Conservation (phyloP, 1,140 invertebrate species). For the Palaemon carinicauda region DNA sequence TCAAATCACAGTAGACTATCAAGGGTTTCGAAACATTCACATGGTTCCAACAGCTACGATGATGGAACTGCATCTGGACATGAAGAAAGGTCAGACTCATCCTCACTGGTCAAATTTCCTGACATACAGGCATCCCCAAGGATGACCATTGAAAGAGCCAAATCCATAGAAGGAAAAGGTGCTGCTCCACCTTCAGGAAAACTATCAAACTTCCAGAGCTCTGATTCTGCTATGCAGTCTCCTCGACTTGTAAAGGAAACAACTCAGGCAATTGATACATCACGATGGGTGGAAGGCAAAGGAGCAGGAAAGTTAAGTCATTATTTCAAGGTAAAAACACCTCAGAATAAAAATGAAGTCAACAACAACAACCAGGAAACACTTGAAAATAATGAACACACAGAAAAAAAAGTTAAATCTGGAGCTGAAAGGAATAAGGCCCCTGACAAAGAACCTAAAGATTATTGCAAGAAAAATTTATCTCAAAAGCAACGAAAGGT, state of each 20-base stretch:
- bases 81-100: background rate
- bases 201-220: background rate
- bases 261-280: background rate
- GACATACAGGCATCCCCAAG: background rate
- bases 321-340: background rate
- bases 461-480: background rate
- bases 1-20: too few species aligned
- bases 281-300: constrained; percentile 16
- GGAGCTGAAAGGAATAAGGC: too few species aligned
- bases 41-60: background rate
- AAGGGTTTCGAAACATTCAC: background rate
- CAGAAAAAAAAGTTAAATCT: too few species aligned
- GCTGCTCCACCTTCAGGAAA: background rate
- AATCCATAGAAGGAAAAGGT: background rate
- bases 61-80: background rate
- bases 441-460: too few species aligned
- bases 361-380: background rate
- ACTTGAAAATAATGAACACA: background rate
- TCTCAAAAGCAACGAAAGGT: background rate
- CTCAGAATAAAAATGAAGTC: background rate
- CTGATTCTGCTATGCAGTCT: background rate
- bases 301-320: background rate
- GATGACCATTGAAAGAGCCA: background rate
- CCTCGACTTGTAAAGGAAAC: background rate
- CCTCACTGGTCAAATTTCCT: background rate